These are phyloP conservation scores for Crambe crambe DNA, from an alignment of 37 sponge, comb jelly and placozoan genomes.

Conservation along the genomic window DNA sequence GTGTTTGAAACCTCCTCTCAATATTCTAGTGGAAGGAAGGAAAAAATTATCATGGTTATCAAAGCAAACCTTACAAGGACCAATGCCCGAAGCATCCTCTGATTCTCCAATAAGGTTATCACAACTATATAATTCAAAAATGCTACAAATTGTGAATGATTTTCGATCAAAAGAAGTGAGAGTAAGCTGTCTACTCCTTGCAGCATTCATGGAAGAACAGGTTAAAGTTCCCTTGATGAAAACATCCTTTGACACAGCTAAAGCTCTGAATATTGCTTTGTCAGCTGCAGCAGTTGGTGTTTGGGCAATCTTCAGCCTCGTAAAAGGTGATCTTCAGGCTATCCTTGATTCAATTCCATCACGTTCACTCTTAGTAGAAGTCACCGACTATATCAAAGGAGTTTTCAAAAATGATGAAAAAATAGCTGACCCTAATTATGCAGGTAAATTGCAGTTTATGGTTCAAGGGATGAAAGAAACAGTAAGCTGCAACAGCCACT, in stretches of 20 bases:
- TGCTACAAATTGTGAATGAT: slow-evolving; percentile 21
- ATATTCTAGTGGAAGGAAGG: slow-evolving; percentile 4
- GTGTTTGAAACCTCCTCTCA: not conserved
- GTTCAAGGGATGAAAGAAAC: slow-evolving; percentile 43
- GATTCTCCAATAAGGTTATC: not conserved
- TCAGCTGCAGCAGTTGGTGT: slow-evolving; percentile 55
- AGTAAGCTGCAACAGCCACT: slow-evolving; percentile 56
- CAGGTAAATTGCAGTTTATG: slow-evolving; percentile 60
- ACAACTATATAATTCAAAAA: slow-evolving; percentile 27
- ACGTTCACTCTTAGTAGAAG: slow-evolving; percentile 25
- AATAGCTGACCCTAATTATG: slow-evolving; percentile 25
- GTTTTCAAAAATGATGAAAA: slow-evolving; percentile 1
- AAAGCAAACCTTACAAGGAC: slow-evolving; percentile 2
- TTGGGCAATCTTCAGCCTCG: slow-evolving; percentile 60
- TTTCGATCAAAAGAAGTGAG: slow-evolving; percentile 23
- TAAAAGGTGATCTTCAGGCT: slow-evolving; percentile 26
- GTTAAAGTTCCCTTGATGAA: slow-evolving; percentile 55
- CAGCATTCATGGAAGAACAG: slow-evolving; percentile 66
- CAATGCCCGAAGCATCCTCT: not conserved
- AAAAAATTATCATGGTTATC: slow-evolving; percentile 20
- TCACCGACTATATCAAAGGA: slow-evolving; percentile 44
- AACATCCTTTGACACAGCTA: slow-evolving; percentile 45
- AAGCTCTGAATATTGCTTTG: not conserved
- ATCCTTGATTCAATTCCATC: slow-evolving; percentile 9
- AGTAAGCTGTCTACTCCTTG: slow-evolving; percentile 29